phyloP scores from a whole-genome alignment of 2,888 invertebrate genomes.

The Eupithecia abbreviata region DNA sequence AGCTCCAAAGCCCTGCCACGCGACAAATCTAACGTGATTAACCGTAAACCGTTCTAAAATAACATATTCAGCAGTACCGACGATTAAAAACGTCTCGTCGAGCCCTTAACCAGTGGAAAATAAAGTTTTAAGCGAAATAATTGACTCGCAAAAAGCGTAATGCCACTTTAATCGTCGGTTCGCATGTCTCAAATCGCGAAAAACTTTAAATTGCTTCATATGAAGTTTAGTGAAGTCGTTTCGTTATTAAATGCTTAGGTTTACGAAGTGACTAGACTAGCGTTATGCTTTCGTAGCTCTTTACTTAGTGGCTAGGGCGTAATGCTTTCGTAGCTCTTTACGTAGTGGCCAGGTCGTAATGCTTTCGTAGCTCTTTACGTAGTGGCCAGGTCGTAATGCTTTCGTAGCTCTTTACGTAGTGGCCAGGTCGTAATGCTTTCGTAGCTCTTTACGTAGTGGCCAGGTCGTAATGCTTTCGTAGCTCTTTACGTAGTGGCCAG shows the following conservation, averaged over 20 bases:
- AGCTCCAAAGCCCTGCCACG: constrained; percentile 11
- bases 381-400: too few relatives aligned
- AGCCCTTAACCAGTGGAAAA: constrained; percentile 41
- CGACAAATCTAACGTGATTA: constrained; percentile 30
- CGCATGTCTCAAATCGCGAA: constrained; percentile 64
- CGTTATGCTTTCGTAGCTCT: constrained; percentile 30
- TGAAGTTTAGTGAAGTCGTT: constrained; percentile 59
- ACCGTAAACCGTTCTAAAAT: constrained; percentile 7
- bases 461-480: too few relatives aligned
- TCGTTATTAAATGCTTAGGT: constrained; percentile 59
- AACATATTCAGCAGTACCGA: constrained; percentile 16
- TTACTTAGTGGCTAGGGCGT: too few relatives aligned
- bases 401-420: too few relatives aligned
- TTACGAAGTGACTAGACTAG: constrained; percentile 48
- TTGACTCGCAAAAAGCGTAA: constrained; percentile 69
- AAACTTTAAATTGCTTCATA: constrained; percentile 66
- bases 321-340: too few relatives aligned
- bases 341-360: constrained; percentile 18
- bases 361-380: constrained; percentile 15
- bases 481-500: too few relatives aligned
- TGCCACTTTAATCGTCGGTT: constrained; percentile 68
- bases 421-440: constrained; percentile 33
- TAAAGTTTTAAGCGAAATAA: constrained; percentile 54
- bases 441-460: constrained; percentile 7
- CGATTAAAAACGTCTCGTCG: constrained; percentile 40